Conservation (phyloP, 2,113 vertebrate species). For the Gavialis gangeticus region DNA sequence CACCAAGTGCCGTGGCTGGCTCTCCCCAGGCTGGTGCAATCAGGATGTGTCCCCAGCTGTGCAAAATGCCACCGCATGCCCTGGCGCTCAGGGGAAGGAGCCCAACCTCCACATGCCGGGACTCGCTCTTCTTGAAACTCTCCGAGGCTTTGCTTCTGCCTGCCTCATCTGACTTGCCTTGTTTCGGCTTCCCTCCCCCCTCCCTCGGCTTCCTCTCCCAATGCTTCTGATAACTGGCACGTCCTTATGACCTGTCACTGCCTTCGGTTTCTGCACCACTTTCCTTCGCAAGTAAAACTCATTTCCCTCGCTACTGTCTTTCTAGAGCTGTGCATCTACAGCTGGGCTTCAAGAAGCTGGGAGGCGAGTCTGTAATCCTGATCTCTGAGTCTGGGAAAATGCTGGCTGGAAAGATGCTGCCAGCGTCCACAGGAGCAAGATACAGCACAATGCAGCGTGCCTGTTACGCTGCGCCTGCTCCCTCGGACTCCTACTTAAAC, state of each 20-base stretch:
- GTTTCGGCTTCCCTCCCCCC: neutral
- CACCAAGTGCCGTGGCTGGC: rapidly evolving
- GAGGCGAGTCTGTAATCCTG: neutral
- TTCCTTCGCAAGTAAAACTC: neutral
- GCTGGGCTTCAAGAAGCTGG: neutral
- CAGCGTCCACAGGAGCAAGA: neutral
- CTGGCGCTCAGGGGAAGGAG: neutral
- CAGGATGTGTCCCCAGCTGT: neutral
- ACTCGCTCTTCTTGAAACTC: neutral
- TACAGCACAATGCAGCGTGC: neutral
- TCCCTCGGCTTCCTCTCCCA: neutral
- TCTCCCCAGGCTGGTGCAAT: neutral
- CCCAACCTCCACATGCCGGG: neutral
- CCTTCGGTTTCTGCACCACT: neutral
- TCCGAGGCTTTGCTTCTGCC: neutral
- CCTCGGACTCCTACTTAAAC: too few relatives aligned
- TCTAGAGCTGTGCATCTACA: neutral
- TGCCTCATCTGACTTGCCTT: neutral
- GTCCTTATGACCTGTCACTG: neutral
- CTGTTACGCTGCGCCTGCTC: neutral
- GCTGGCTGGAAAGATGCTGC: neutral
- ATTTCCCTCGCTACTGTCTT: neutral
- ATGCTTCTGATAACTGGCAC: neutral
- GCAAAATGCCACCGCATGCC: neutral
- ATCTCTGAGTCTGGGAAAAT: neutral